phyloP scores from a whole-genome alignment of 2,888 invertebrate species.

The Nephrotoma guestfalica region DNA sequence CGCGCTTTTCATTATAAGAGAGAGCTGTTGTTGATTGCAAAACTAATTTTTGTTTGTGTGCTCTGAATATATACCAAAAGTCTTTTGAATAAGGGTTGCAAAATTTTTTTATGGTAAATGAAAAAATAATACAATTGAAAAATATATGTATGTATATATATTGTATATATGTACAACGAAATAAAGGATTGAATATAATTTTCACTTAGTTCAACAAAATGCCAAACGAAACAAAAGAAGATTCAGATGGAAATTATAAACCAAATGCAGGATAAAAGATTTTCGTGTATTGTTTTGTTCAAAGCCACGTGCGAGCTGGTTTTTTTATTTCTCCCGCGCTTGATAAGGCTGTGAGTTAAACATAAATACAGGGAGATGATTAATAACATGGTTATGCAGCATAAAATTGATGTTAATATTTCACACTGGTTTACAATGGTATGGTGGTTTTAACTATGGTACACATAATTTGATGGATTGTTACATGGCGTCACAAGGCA shows the following conservation, averaged over 20 bases:
- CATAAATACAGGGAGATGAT: background rate
- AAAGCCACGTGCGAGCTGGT: background rate
- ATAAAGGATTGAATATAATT: background rate
- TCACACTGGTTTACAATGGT: background rate
- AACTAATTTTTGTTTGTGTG: background rate
- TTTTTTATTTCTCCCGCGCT: background rate
- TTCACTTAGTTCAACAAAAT: background rate
- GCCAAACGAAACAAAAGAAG: background rate
- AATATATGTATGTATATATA: background rate
- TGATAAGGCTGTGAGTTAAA: background rate
- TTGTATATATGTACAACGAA: background rate
- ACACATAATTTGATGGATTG: background rate
- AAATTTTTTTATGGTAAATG: background rate
- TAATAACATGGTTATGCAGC: background rate
- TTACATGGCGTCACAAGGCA: background rate
- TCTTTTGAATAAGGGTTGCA: background rate
- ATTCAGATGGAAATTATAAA: background rate
- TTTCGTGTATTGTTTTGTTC: background rate
- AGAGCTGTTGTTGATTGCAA: background rate
- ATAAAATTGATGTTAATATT: background rate
- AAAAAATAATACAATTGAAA: background rate
- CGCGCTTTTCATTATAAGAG: background rate
- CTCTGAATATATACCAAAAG: background rate
- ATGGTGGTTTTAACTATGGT: too few relatives aligned
- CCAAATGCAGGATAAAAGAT: background rate